Evolutionary conservation across 2,888 invertebrate genomes (phyloP), one percentile per base, ranked within the genome.

Genomic region (Oscheius onirici): DNA sequence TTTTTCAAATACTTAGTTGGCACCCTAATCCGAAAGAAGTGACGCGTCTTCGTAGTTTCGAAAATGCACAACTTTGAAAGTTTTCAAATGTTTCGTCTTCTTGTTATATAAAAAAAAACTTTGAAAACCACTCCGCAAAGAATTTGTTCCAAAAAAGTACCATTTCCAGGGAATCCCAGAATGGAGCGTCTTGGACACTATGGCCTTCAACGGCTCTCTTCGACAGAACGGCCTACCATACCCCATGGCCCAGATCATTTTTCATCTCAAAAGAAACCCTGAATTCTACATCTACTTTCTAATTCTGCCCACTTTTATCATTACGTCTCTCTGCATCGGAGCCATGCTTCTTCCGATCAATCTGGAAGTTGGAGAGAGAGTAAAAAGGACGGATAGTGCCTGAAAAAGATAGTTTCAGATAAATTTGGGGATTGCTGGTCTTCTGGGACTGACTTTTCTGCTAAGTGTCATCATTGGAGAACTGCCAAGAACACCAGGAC

Each of bases 361-460:
- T 20, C 15, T 57, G 57, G 57, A 40, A 3, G 10, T 57, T 17
- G 57, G 57, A 13, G 57, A 57, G 40, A 57, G 34, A n/a, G 57
- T 57, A 57, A 8, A 34, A 6, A 20, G 22, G 3, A 8, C 3
- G 6, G 13, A 22, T 8, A 52, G 3, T 8, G 46, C 3, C 46
- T 11, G 3, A 20, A 13, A 52, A 52, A 13, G 13, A 17, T 3
- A n/a, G 13, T 26, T 57, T 34, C n/a, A 57, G 57, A 57, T 57
- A 13, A 57, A 57, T 34, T n/a, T 57, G 28, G 57, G 57, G 3
- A 57, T 57, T 57, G 57, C 57, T n/a, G 57, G 57, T 34, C 57
- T 57, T 6, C 57, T 57, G 15, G 20, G 57, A 28, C n/a, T 57
- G n/a, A 57, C 57, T 57, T 57, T 57, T n/a, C 20, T 57, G 40